Base-by-base conservation (phyloP, 1,140 invertebrate genomes). In the Leucophenga varia region DNA sequence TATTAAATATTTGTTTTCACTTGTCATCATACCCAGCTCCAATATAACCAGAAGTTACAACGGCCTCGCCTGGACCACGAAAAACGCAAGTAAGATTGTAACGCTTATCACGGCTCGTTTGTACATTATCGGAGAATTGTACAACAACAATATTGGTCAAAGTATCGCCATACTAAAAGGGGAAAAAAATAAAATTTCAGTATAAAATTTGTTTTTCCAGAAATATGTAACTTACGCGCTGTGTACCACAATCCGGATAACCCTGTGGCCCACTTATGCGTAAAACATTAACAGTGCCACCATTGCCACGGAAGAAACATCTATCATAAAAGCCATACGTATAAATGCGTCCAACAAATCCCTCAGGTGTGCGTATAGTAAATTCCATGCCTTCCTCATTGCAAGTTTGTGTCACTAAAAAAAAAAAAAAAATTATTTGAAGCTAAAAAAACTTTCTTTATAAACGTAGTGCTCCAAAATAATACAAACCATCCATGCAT, bases 351-450 rank as follows among this genome's bases (percentile, higher is more conserved):
- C 92, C 91, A 49, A 88, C 82, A 67, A 95, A 95, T 25, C 89
- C 88, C 79, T 93, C 90, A 1, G 88, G 89, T 2, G 91, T 91
- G 38, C 88, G 79, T 13, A 95, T 77, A 2, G 89, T 93, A 61
- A 95, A 94, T 74, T 93, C 91, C 91, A 95, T 95, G 1, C 91
- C 92, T 73, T 93, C 90, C 77, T 93, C 89, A 60, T 88, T 93
- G 74, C 92, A 95, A 1, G 88, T 85, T 82, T 95, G 91, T 44
- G 86, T 89, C 22, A 95, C 92, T 93, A 61, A 6, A 78, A 50
- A 34, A n/a, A n/a, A n/a, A n/a, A n/a, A n/a, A n/a, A n/a, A n/a
- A n/a, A n/a, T n/a, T n/a, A n/a, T n/a, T n/a, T n/a, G n/a, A n/a
- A n/a, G n/a, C n/a, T n/a, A n/a, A n/a, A n/a, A n/a, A n/a, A n/a